Percentiles rank a stretch among this genome's conserved stretches.
Evolutionary conservation across 2,888 invertebrate species (phyloP).

Genomic region (Apodemia mormo): DNA sequence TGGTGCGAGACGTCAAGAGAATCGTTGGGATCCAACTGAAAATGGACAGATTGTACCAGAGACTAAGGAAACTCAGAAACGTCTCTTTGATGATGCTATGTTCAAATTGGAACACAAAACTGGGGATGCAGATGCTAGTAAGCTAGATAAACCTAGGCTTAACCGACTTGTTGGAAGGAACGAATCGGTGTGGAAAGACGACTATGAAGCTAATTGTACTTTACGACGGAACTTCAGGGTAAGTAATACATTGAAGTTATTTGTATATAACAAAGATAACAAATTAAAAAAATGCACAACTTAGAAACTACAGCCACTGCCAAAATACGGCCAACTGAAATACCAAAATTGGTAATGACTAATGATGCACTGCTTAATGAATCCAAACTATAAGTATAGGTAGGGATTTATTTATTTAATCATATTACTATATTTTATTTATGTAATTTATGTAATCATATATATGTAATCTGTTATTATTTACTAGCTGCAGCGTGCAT

Average conservation of each 20-base stretch:
- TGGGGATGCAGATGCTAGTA: constrained; percentile 87
- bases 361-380: too few relatives aligned
- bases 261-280: background rate
- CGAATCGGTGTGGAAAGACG: constrained; percentile 93
- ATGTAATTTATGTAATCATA: too few relatives aligned
- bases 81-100: constrained; percentile 98
- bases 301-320: too few relatives aligned
- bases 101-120: constrained; percentile 96
- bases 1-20: constrained; percentile 97
- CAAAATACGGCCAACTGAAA: too few relatives aligned
- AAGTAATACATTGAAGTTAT: constrained; percentile 47
- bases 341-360: too few relatives aligned
- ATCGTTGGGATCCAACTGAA: constrained; percentile 98
- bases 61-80: constrained; percentile 94
- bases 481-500: too few relatives aligned
- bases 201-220: constrained; percentile 94
- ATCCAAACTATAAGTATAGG: too few relatives aligned
- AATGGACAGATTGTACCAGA: constrained; percentile 97
- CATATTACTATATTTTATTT: too few relatives aligned
- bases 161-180: constrained; percentile 89
- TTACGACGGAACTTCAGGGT: constrained; percentile 94
- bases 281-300: too few relatives aligned
- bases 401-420: too few relatives aligned
- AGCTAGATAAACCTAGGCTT: constrained; percentile 86
- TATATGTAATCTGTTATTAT: too few relatives aligned